These are phyloP conservation scores for Andrena camellia DNA, from an alignment of 2,888 invertebrate species.

Conservation along the genomic window DNA sequence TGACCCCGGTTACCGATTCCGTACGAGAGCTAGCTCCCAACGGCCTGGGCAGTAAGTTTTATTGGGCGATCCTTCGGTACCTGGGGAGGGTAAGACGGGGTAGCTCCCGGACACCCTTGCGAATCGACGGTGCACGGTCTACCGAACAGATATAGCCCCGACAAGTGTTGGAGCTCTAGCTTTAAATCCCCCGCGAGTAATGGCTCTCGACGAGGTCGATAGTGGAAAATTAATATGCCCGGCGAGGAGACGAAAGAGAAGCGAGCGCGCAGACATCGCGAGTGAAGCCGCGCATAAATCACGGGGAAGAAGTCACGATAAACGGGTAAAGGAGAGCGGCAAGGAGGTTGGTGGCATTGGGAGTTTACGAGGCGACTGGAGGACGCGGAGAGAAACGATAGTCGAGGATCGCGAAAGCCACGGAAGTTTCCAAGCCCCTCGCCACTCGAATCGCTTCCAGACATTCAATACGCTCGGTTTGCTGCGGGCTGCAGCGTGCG, in stretches of 20 bases:
- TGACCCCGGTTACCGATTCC: too few relatives aligned
- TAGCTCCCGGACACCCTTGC: too few relatives aligned
- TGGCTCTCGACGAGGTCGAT: background rate
- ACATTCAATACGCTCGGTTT: slow-evolving; percentile 55
- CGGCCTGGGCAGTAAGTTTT: too few relatives aligned
- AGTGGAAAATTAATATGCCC: background rate
- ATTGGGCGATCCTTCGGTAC: too few relatives aligned
- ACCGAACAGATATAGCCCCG: background rate
- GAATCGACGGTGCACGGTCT: too few relatives aligned
- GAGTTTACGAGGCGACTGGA: slow-evolving; percentile 14
- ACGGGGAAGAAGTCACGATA: background rate
- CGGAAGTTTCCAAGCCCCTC: slow-evolving; percentile 20
- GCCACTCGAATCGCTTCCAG: slow-evolving; percentile 15
- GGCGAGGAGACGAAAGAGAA: background rate
- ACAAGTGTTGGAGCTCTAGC: background rate
- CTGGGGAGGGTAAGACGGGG: too few relatives aligned
- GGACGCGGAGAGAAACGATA: background rate
- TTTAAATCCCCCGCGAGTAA: background rate
- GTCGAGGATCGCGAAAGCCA: background rate
- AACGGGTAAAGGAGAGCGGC: background rate
- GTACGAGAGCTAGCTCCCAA: too few relatives aligned
- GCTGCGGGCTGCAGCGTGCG: slow-evolving; percentile 20
- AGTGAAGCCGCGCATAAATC: background rate
- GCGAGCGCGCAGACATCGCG: background rate
- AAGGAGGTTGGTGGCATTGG: background rate